These are phyloP conservation scores for Mythimna vitellina DNA, from an alignment of 2,888 invertebrate species.

Conservation along the genomic window DNA sequence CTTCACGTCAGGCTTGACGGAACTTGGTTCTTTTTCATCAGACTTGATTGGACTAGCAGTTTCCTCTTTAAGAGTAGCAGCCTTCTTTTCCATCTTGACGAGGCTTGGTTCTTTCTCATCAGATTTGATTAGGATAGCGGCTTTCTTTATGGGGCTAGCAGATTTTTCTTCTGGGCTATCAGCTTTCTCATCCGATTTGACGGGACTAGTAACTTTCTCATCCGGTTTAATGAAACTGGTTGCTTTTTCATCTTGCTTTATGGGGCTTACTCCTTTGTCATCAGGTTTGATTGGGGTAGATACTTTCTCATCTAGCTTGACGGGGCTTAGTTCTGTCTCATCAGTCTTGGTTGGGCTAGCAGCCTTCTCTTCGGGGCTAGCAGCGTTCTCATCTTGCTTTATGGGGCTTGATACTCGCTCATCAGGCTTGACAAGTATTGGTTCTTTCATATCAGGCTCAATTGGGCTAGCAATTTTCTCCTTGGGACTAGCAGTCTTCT, in stretches of 20 bases:
- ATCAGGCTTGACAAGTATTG: neutral
- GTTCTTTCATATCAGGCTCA: neutral
- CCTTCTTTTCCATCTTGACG: neutral
- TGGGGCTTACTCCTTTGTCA: constrained; percentile 28
- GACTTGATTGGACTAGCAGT: neutral
- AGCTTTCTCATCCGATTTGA: neutral
- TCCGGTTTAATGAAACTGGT: neutral
- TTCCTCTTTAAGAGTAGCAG: neutral
- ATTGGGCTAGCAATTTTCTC: neutral
- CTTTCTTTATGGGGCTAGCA: neutral
- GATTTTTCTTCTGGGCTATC: neutral
- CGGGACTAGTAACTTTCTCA: neutral
- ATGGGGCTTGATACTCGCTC: neutral
- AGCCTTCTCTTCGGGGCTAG: neutral
- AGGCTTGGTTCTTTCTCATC: constrained; percentile 11
- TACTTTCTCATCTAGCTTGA: neutral
- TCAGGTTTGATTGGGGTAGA: neutral
- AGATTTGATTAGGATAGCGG: constrained; percentile 2
- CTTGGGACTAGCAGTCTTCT: neutral
- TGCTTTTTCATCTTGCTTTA: constrained; percentile 29
- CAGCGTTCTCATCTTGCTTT: neutral
- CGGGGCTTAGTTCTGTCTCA: neutral
- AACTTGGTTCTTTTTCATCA: neutral
- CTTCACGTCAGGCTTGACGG: neutral
- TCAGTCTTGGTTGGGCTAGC: neutral